phyloP scores from a whole-genome alignment of 2,888 invertebrate species.

The Nemurella pictetii region DNA sequence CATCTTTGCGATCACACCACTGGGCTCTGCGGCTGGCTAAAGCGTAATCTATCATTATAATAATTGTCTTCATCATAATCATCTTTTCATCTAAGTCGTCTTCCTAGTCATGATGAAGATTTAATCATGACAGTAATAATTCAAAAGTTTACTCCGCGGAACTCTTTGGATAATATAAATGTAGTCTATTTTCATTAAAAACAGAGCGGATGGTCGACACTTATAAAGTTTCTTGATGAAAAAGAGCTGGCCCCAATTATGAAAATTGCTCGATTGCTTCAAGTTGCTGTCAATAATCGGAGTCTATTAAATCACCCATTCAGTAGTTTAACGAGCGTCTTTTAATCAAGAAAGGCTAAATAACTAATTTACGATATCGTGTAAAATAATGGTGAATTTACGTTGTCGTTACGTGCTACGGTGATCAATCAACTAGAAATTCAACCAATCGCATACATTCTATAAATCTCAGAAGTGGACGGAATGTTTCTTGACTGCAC shows the following conservation, averaged over 20 bases:
- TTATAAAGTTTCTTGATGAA: neutral
- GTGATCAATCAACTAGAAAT: neutral
- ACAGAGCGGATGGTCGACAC: neutral
- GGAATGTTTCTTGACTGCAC: too few relatives aligned
- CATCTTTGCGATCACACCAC: slow-evolving; percentile 20
- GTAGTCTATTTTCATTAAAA: slow-evolving; percentile 23
- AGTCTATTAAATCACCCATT: slow-evolving; percentile 1
- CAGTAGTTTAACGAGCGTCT: neutral
- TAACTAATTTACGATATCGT: neutral
- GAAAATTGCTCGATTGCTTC: neutral
- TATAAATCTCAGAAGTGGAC: too few relatives aligned
- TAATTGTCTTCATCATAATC: slow-evolving; percentile 33
- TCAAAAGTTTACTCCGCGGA: neutral
- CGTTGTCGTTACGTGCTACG: neutral
- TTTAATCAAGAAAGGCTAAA: neutral
- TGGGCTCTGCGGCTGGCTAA: neutral
- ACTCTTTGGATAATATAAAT: slow-evolving; percentile 6
- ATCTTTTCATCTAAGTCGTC: slow-evolving; percentile 31
- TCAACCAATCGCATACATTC: neutral
- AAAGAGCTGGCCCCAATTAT: neutral
- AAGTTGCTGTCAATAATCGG: slow-evolving; percentile 10
- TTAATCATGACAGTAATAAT: slow-evolving; percentile 25
- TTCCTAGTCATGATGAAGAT: slow-evolving; percentile 14
- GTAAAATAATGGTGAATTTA: neutral
- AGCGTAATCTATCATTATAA: slow-evolving; percentile 33